Percentiles rank a stretch among this genome's conserved stretches.
phyloP scores from a whole-genome alignment of 2,888 invertebrate species.

The Amblyjoppa proteus region DNA sequence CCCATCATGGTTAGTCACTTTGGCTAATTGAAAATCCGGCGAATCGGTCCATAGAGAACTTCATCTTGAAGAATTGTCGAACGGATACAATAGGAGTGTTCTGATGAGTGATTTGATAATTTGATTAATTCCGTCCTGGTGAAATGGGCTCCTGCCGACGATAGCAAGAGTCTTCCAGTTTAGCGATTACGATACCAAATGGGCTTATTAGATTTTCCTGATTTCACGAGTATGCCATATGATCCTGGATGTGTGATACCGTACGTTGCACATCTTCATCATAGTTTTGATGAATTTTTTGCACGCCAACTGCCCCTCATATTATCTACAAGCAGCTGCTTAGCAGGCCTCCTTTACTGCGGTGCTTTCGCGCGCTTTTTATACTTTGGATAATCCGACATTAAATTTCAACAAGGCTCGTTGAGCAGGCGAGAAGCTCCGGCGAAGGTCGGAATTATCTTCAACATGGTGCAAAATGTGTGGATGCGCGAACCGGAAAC shows the following conservation, averaged over 20 bases:
- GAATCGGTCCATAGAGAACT: too few species aligned
- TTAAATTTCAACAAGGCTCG: slow-evolving; percentile 60
- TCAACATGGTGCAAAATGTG: slow-evolving; percentile 68
- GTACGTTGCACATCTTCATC: slow-evolving; percentile 2
- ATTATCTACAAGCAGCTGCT: slow-evolving; percentile 65
- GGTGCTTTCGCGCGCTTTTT: slow-evolving; percentile 53
- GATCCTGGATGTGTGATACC: not conserved
- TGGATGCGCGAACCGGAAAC: slow-evolving; percentile 61
- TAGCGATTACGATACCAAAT: slow-evolving; percentile 9
- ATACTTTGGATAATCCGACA: slow-evolving; percentile 51
- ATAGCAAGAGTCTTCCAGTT: slow-evolving; percentile 45
- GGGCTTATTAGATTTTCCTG: not conserved
- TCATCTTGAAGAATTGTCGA: too few species aligned
- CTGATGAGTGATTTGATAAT: too few species aligned
- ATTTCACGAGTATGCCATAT: not conserved
- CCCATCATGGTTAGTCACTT: too few species aligned
- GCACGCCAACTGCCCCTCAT: slow-evolving; percentile 38
- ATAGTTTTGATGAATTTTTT: slow-evolving; percentile 19
- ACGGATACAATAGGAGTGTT: too few species aligned
- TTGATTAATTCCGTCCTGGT: too few species aligned
- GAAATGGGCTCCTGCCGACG: not conserved
- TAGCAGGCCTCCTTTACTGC: slow-evolving; percentile 63
- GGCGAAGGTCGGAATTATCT: slow-evolving; percentile 57
- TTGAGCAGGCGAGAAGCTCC: slow-evolving; percentile 68
- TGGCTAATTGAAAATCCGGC: too few species aligned